Evolutionary conservation across 2,113 vertebrate genomes (phyloP).

Genomic region (Crotalus horridus): DNA sequence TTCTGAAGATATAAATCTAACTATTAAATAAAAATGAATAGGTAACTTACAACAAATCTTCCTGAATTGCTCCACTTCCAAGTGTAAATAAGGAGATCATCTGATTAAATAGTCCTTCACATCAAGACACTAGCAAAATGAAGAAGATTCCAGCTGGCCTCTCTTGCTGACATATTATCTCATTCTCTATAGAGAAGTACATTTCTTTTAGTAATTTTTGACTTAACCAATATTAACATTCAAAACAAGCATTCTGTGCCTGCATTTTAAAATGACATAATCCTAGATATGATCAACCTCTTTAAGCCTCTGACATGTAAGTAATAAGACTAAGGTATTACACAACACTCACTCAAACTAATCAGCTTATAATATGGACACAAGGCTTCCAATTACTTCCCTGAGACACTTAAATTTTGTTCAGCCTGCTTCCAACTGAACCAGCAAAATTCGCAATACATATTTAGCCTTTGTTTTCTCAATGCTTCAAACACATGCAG

Average conservation of each 20-base stretch:
- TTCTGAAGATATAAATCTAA: background rate
- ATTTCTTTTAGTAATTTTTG: background rate
- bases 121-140: background rate
- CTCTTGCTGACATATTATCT: background rate
- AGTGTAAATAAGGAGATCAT: background rate
- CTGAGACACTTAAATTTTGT: background rate
- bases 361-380: background rate
- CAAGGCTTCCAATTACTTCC: background rate
- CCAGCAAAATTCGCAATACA: background rate
- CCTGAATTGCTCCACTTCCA: background rate
- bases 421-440: background rate
- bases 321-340: background rate
- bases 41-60: background rate
- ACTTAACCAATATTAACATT: background rate
- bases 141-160: background rate
- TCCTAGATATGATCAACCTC: background rate
- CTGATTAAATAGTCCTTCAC: background rate
- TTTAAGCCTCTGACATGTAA: background rate
- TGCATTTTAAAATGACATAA: background rate
- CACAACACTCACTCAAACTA: background rate
- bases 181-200: background rate
- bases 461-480: background rate
- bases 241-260: background rate
- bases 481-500: slow-evolving; percentile 19
- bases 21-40: background rate